A percentile compares a stretch with the other conserved stretches of the same genome.
Evolutionary conservation across 2,888 invertebrate genomes (phyloP).

Genomic region (Oegoconia quadripuncta): DNA sequence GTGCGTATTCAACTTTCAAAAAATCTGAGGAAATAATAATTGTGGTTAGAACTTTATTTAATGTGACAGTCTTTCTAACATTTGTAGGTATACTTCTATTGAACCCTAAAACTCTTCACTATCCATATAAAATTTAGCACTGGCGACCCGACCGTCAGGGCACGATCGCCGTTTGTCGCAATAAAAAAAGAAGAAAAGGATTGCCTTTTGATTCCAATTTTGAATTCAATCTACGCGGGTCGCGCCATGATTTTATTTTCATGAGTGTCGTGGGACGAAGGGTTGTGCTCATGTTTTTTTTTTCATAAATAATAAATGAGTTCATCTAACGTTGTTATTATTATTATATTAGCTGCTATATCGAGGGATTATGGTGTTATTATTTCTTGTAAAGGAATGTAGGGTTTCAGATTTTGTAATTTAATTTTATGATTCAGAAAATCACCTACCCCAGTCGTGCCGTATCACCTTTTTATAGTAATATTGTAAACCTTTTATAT

Average conservation of each 20-base stretch:
- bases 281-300: slow-evolving; percentile 47
- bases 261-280: slow-evolving; percentile 65
- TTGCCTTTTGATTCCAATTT: slow-evolving; percentile 76
- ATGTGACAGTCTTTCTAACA: too few species aligned
- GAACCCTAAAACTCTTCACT: slow-evolving; percentile 35
- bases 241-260: slow-evolving; percentile 77
- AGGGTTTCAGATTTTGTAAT: too few species aligned
- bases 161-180: slow-evolving; percentile 57
- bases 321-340: too few species aligned
- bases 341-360: slow-evolving; percentile 45
- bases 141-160: slow-evolving; percentile 48
- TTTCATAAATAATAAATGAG: slow-evolving; percentile 67
- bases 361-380: slow-evolving; percentile 44
- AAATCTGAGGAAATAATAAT: too few species aligned
- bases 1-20: too few species aligned
- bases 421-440: too few species aligned
- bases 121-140: slow-evolving; percentile 63
- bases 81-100: slow-evolving; percentile 9
- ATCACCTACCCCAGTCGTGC: too few species aligned
- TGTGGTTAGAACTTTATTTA: too few species aligned
- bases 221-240: slow-evolving; percentile 73
- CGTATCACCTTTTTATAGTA: too few species aligned
- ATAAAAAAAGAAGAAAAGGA: slow-evolving; percentile 69
- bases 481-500: too few species aligned
- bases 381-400: too few species aligned